A percentile compares a stretch with the other conserved stretches of the same genome.
These are phyloP conservation scores for Miichthys miiuy DNA, from an alignment of 2,797 vertebrate species.

Conservation along the genomic window DNA sequence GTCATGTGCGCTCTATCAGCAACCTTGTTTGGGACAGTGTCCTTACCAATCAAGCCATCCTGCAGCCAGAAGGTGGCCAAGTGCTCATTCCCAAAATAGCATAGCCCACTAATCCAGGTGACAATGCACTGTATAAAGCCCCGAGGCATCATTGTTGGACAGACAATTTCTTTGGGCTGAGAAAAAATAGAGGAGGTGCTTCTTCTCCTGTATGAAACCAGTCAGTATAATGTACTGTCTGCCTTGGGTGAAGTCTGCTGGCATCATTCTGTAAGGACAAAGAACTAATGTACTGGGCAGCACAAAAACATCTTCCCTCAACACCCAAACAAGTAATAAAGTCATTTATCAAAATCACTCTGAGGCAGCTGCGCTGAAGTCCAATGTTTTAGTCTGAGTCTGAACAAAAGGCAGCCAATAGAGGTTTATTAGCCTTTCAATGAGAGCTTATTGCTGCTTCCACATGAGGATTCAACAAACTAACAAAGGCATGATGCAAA, in stretches of 20 bases:
- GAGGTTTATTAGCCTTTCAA: conserved; percentile 47
- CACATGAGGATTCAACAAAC: conserved; percentile 11
- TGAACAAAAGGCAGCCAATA: conserved; percentile 44
- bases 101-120: conserved; percentile 51
- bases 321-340: conserved; percentile 75
- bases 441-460: conserved; percentile 48
- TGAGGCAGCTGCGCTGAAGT: conserved; percentile 49
- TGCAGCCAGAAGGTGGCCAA: conserved; percentile 37
- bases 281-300: conserved; percentile 63
- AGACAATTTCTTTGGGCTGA: conserved; percentile 56
- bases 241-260: conserved; percentile 60
- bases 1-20: conserved; percentile 26
- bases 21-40: conserved; percentile 40
- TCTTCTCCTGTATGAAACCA: conserved; percentile 41
- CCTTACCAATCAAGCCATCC: conserved; percentile 35
- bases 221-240: conserved; percentile 58
- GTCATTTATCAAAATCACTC: conserved; percentile 78
- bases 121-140: conserved; percentile 43
- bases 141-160: conserved; percentile 48
- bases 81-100: conserved; percentile 54
- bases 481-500: conserved; percentile 12
- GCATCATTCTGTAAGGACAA: conserved; percentile 62
- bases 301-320: conserved; percentile 67
- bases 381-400: conserved; percentile 35
- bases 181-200: conserved; percentile 51